Percentiles rank a stretch among this genome's conserved stretches.
These are phyloP conservation scores for Drosophila cracens DNA, from an alignment of 2,888 invertebrate species.

Conservation along the genomic window DNA sequence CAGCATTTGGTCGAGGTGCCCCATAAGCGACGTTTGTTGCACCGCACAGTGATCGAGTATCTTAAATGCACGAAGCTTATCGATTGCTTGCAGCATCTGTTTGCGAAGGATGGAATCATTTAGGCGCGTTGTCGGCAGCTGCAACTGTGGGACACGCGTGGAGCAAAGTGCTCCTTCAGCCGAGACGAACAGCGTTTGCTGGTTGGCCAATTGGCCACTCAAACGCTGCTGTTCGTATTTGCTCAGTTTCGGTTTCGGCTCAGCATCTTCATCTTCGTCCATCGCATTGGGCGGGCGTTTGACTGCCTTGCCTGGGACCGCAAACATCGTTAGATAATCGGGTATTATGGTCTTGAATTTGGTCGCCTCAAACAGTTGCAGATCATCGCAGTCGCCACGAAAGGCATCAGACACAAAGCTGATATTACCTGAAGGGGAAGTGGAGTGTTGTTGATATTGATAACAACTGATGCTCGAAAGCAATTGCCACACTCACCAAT, in stretches of 20 bases:
- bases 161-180: slow-evolving; percentile 80
- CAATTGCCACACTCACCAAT: slow-evolving; percentile 66
- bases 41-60: slow-evolving; percentile 81
- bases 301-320: slow-evolving; percentile 83
- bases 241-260: slow-evolving; percentile 48
- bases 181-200: slow-evolving; percentile 76
- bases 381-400: slow-evolving; percentile 83
- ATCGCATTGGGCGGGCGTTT: slow-evolving; percentile 56
- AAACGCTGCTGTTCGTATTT: slow-evolving; percentile 73
- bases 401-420: slow-evolving; percentile 83
- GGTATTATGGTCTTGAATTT: slow-evolving; percentile 82
- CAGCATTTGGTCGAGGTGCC: slow-evolving; percentile 83
- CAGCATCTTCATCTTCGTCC: slow-evolving; percentile 36
- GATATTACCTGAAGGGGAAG: slow-evolving; percentile 71
- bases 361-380: slow-evolving; percentile 82
- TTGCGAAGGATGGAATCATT: slow-evolving; percentile 79
- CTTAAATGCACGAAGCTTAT: slow-evolving; percentile 80
- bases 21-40: slow-evolving; percentile 78
- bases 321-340: slow-evolving; percentile 83
- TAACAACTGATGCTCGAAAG: neutral
- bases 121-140: slow-evolving; percentile 79
- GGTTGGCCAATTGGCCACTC: slow-evolving; percentile 72
- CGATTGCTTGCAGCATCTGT: slow-evolving; percentile 82
- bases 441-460: neutral
- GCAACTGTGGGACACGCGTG: slow-evolving; percentile 63